Conservation (phyloP, 1,140 invertebrate species). For the Hylaeus anthracinus region DNA sequence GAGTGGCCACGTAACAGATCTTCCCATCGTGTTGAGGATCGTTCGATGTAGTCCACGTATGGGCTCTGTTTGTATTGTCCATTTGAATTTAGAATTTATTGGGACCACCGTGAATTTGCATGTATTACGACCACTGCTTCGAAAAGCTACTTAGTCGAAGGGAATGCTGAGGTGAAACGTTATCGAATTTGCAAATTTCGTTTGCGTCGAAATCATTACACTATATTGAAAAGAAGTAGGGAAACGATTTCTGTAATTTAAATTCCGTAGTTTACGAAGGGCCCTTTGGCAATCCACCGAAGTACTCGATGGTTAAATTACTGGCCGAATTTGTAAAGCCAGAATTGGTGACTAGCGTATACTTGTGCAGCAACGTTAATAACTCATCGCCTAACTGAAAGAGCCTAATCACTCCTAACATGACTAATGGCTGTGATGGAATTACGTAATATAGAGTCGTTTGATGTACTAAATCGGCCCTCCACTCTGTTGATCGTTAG, state of each 20-base stretch:
- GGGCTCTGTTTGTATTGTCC: too few species aligned
- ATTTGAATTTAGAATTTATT: not conserved
- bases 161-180: too few species aligned
- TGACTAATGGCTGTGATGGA: not conserved
- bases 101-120: not conserved
- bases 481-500: not conserved
- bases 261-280: not conserved
- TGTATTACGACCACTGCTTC: too few species aligned
- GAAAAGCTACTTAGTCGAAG: too few species aligned
- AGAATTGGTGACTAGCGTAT: not conserved
- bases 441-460: not conserved
- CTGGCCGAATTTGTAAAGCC: too few species aligned
- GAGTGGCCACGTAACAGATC: too few species aligned
- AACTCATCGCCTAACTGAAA: not conserved
- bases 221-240: too few species aligned
- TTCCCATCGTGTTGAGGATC: too few species aligned
- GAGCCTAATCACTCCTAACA: constrained; percentile 13
- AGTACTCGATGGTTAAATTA: not conserved
- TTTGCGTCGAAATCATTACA: too few species aligned
- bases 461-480: not conserved
- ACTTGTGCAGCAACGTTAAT: not conserved
- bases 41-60: too few species aligned
- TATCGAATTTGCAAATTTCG: too few species aligned
- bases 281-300: not conserved
- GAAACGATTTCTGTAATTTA: too few species aligned